Evolutionary conservation across 1,140 invertebrate species (phyloP), one percentile per base, ranked within the genome.

Genomic region (Nixonia krombeini): DNA sequence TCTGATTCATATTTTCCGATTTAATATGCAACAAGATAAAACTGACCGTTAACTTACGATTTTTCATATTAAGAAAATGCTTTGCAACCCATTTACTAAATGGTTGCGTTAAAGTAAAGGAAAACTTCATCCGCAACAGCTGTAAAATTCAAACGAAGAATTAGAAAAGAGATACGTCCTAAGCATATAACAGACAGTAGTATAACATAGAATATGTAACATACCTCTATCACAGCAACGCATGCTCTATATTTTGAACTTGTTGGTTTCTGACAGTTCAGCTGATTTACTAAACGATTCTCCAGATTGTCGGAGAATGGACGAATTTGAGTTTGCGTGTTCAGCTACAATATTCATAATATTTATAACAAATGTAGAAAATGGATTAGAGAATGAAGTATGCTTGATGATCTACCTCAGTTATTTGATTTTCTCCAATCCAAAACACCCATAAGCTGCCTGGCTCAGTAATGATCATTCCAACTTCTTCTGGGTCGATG

Each of bases 401-500:
- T n/a, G n/a, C n/a, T n/a, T n/a, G n/a, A n/a, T n/a, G n/a, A n/a
- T n/a, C 7, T 72, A 81, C 73, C 64, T 75, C 66, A 9, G 79
- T 79, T 62, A 81, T 80, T 64, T 66, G 72, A 18, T 67, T 65
- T 67, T 79, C 76, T 40, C 72, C 75, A 9, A 82, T 67, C 80
- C 80, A 81, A 49, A 59, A 73, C 12, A 82, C 75, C 73, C 78
- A 82, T 4, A 75, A 46, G 26, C 73, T 73, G 12, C 63, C 70
- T 10, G 64, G 10, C 2, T 56, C 35, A 13, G 56, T 49, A 6
- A 33, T 7, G 21, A 69, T 42, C 76, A 79, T 80, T 18, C 76
- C 74, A 7, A 64, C 70, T 41, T 81, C 72, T 16, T 74, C 65
- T n/a, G 78, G 69, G 28, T 75, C 57, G 13, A 80, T 46, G 13